These are phyloP conservation scores for Saguinus imperator DNA, from an alignment of 2,113 vertebrate species.

Conservation along the genomic window DNA sequence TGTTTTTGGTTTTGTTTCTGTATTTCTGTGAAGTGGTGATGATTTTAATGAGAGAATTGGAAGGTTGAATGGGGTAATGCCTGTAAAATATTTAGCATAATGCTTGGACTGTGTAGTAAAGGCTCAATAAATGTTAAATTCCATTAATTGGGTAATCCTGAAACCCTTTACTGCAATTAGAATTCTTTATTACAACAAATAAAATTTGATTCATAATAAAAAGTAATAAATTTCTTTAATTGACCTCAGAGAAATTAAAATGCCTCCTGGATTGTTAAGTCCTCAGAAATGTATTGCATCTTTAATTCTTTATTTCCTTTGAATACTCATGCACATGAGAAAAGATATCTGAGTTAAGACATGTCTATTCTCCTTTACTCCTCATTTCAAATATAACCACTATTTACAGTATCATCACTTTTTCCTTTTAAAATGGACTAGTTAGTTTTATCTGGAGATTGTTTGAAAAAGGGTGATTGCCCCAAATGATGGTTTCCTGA, in stretches of 20 bases:
- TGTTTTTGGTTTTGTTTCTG: not conserved
- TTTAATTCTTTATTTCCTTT: not conserved
- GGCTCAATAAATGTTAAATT: not conserved
- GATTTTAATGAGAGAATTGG: not conserved
- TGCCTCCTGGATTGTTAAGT: not conserved
- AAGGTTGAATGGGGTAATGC: not conserved
- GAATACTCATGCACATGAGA: not conserved
- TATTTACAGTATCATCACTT: not conserved
- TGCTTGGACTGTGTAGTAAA: not conserved
- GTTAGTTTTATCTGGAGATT: not conserved
- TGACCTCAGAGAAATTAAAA: conserved; percentile 23
- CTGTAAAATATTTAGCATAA: not conserved
- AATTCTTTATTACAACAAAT: conserved; percentile 53
- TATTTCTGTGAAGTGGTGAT: not conserved
- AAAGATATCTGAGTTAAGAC: not conserved
- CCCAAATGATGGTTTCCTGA: not conserved
- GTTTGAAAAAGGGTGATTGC: not conserved
- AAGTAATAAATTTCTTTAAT: conserved; percentile 32
- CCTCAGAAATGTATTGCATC: not conserved
- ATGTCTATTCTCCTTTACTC: not conserved
- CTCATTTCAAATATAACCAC: not conserved
- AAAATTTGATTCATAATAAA: conserved; percentile 39
- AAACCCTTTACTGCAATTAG: not conserved
- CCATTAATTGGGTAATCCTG: not conserved
- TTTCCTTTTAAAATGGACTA: not conserved